Evolutionary conservation across 2,888 invertebrate genomes (phyloP).

Genomic region (Rhagophthalmus giganteus): DNA sequence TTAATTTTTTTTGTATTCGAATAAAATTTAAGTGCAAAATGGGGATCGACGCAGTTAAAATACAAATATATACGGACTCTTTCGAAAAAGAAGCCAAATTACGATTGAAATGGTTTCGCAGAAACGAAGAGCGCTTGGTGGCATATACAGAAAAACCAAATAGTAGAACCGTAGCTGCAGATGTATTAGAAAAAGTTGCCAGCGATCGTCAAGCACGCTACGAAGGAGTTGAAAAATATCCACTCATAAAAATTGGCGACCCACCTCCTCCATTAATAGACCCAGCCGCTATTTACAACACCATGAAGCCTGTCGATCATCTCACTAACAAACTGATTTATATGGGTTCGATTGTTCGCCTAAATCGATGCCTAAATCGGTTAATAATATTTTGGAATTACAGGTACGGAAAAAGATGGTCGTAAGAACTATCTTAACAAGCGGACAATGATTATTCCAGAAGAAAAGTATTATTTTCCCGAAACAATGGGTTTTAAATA

Average conservation of each 20-base stretch:
- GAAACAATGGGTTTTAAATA: constrained; percentile 60
- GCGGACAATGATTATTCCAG: constrained; percentile 58
- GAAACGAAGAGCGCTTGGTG: constrained; percentile 47
- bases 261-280: constrained; percentile 32
- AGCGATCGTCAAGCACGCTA: constrained; percentile 36
- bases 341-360: constrained; percentile 47
- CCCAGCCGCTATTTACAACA: constrained; percentile 34
- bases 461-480: constrained; percentile 61
- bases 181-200: constrained; percentile 41
- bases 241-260: constrained; percentile 29
- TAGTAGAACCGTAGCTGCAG: constrained; percentile 41
- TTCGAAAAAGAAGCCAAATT: constrained; percentile 48
- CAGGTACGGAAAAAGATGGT: constrained; percentile 54
- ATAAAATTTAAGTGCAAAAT: constrained; percentile 3
- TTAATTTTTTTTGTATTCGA: background rate
- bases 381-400: no score
- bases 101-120: constrained; percentile 51
- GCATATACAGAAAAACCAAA: constrained; percentile 42
- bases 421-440: constrained; percentile 57
- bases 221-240: constrained; percentile 37
- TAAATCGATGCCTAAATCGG: no score
- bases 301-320: constrained; percentile 61
- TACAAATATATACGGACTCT: constrained; percentile 29
- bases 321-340: constrained; percentile 56
- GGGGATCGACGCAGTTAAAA: constrained; percentile 16